phyloP scores from a whole-genome alignment of 2,888 invertebrate genomes.

The Sympetrum striolatum region DNA sequence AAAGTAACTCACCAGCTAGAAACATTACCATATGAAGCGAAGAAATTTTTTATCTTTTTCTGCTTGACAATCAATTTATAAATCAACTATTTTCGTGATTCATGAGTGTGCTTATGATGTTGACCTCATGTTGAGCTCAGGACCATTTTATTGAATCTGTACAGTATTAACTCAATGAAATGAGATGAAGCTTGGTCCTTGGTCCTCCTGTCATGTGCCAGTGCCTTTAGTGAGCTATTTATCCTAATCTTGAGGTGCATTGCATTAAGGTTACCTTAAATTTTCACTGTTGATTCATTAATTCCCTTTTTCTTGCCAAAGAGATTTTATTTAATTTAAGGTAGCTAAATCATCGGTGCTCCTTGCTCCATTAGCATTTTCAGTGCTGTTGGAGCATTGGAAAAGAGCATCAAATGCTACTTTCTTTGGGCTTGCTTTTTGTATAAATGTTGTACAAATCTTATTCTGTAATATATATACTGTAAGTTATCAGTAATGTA shows the following conservation, averaged over 20 bases:
- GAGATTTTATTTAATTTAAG: slow-evolving; percentile 24
- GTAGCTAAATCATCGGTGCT: neutral
- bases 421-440: slow-evolving; percentile 42
- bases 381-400: neutral
- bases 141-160: slow-evolving; percentile 13
- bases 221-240: slow-evolving; percentile 21
- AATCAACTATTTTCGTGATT: neutral
- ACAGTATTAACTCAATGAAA: slow-evolving; percentile 32
- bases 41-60: neutral
- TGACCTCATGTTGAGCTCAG: slow-evolving; percentile 30
- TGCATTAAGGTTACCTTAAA: slow-evolving; percentile 15
- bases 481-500: slow-evolving; percentile 38
- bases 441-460: slow-evolving; percentile 38
- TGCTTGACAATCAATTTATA: neutral
- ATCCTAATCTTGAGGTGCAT: slow-evolving; percentile 38
- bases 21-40: neutral
- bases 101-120: slow-evolving; percentile 18
- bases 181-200: slow-evolving; percentile 2
- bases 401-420: neutral
- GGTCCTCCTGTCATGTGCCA: neutral
- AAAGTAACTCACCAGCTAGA: neutral
- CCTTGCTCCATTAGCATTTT: no score
- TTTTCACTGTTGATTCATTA: slow-evolving; percentile 34
- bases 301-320: slow-evolving; percentile 40
- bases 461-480: slow-evolving; percentile 15